Conservation (phyloP, 2,888 invertebrate genomes). For the Ophioninae sp. region DNA sequence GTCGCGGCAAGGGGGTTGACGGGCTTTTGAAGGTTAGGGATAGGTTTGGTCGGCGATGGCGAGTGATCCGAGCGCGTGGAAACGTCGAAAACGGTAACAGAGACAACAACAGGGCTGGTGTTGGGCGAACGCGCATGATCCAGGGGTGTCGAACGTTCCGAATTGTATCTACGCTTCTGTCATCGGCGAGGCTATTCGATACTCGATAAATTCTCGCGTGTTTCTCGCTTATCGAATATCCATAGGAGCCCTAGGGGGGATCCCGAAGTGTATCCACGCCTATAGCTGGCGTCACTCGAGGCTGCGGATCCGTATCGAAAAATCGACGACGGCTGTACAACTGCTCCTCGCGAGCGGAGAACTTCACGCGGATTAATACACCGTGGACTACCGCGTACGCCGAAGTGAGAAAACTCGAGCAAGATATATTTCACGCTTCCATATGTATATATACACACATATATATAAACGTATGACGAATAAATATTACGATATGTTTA, state of each 20-base stretch:
- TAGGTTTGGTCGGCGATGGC: background rate
- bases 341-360: background rate
- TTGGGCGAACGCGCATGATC: conserved; percentile 5
- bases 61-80: background rate
- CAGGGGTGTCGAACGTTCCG: background rate
- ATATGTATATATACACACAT: background rate
- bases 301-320: background rate
- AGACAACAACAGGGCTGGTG: background rate
- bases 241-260: conserved; percentile 12
- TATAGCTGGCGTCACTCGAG: background rate
- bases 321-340: background rate
- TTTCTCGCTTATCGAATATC: conserved; percentile 46
- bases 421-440: background rate
- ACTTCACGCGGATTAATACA: background rate
- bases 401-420: background rate
- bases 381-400: background rate
- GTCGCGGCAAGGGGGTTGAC: no score
- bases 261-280: background rate
- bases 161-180: conserved; percentile 32
- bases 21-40: conserved; percentile 25
- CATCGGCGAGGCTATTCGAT: conserved; percentile 49
- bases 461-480: background rate
- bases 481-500: background rate
- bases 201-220: conserved; percentile 46
- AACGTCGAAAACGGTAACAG: conserved; percentile 6